Evolutionary conservation across 53 echinoderm and acorn worm species (phyloP).

Genomic region (Antedon mediterranea): DNA sequence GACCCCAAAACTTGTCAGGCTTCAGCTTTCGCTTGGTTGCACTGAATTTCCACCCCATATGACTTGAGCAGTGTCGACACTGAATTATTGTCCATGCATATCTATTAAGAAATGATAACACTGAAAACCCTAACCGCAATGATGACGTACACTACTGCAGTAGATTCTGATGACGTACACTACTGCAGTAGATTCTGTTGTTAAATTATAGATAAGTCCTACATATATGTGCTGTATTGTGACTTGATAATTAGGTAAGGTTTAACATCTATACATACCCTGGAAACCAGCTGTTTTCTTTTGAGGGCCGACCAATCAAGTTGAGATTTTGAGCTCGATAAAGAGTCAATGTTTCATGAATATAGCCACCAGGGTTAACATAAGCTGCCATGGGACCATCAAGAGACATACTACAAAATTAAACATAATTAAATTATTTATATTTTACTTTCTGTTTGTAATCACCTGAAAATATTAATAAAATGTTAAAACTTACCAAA

Average conservation of each 20-base stretch:
- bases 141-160: too few species aligned
- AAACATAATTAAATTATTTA: neutral
- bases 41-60: conserved; percentile 98
- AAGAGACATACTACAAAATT: conserved; percentile 58
- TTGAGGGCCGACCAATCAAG: conserved; percentile 69
- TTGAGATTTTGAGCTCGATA: conserved; percentile 91
- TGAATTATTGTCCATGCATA: conserved; percentile 98
- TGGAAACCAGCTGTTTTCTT: conserved; percentile 97
- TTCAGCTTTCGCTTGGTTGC: conserved; percentile 63
- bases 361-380: conserved; percentile 90
- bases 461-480: neutral
- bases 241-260: too few species aligned
- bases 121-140: too few species aligned
- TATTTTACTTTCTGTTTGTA: neutral
- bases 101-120: conserved; percentile 12
- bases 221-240: too few species aligned
- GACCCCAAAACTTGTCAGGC: conserved; percentile 96
- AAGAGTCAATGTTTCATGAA: conserved; percentile 87
- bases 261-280: conserved; percentile 78
- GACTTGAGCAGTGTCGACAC: conserved; percentile 69
- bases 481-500: conserved; percentile 57
- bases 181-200: too few species aligned
- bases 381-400: conserved; percentile 99
- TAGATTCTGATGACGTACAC: too few species aligned
- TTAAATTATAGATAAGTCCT: too few species aligned